Evolutionary conservation across 2,797 vertebrate genomes (phyloP).

Genomic region (Chrysolophus pictus): DNA sequence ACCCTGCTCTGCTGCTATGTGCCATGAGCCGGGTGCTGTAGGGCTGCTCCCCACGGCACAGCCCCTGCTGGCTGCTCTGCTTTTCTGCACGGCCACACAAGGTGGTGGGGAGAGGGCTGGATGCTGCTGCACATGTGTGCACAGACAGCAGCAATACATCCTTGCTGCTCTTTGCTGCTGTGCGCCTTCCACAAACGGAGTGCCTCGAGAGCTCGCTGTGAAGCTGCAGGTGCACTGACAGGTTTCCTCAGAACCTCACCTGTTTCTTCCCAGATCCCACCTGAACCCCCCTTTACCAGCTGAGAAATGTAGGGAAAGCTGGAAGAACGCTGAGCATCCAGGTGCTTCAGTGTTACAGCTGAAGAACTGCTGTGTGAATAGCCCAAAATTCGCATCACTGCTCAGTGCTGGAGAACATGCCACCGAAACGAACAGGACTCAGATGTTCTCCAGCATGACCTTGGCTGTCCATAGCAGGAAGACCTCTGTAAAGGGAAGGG

Average conservation of each 20-base stretch:
- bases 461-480: not conserved
- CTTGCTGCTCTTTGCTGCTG: not conserved
- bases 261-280: fast-evolving
- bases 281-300: not conserved
- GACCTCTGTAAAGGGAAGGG: no score
- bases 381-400: fast-evolving
- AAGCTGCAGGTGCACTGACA: fast-evolving
- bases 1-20: not conserved
- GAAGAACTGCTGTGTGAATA: no score
- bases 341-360: no score
- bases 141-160: no score
- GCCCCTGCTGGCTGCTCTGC: no score
- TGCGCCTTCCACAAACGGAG: not conserved
- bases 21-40: no score
- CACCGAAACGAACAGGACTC: fast-evolving
- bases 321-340: fast-evolving
- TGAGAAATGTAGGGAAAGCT: no score
- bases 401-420: fast-evolving
- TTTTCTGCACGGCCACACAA: no score
- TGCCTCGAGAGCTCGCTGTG: not conserved
- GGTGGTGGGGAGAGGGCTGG: no score
- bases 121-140: not conserved
- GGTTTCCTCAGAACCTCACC: not conserved
- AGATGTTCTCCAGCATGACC: fast-evolving
- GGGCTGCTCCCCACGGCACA: no score